Conservation (phyloP, 2,888 invertebrate genomes). For the Lepidochitona cinerea region DNA sequence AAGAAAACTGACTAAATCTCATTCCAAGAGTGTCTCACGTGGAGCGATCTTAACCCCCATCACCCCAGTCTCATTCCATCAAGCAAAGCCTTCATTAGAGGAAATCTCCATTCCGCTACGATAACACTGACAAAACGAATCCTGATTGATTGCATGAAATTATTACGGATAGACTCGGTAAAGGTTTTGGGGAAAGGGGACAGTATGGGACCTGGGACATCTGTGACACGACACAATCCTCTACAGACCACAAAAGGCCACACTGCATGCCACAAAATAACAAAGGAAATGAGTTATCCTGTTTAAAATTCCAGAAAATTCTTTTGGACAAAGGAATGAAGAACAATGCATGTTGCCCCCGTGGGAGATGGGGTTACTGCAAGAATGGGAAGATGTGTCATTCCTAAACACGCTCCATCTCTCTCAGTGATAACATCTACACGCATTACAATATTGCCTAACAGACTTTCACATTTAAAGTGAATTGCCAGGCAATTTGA, state of each 20-base stretch:
- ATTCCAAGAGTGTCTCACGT: background rate
- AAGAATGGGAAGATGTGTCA: too few species aligned
- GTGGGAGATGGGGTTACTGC: too few species aligned
- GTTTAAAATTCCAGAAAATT: background rate
- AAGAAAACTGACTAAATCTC: background rate
- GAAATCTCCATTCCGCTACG: background rate
- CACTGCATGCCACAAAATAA: background rate
- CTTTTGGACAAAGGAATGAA: too few species aligned
- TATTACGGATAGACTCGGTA: background rate
- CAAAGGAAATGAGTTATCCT: background rate
- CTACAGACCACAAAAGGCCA: background rate
- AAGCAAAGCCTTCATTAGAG: background rate
- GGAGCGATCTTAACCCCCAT: background rate
- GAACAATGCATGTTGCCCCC: too few species aligned
- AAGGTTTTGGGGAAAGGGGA: background rate
- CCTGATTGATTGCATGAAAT: conserved; percentile 1
- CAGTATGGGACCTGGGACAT: background rate
- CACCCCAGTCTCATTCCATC: background rate
- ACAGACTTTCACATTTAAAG: too few species aligned
- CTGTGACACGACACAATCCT: background rate
- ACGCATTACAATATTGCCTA: too few species aligned
- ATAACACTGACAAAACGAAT: conserved; percentile 1
- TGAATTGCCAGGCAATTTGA: too few species aligned
- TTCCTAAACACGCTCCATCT: too few species aligned
- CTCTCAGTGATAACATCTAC: too few species aligned